Percentiles rank a stretch among this genome's conserved stretches.
Evolutionary conservation across 1,140 invertebrate genomes (phyloP).

Genomic region (Panagrolaimus sp.): DNA sequence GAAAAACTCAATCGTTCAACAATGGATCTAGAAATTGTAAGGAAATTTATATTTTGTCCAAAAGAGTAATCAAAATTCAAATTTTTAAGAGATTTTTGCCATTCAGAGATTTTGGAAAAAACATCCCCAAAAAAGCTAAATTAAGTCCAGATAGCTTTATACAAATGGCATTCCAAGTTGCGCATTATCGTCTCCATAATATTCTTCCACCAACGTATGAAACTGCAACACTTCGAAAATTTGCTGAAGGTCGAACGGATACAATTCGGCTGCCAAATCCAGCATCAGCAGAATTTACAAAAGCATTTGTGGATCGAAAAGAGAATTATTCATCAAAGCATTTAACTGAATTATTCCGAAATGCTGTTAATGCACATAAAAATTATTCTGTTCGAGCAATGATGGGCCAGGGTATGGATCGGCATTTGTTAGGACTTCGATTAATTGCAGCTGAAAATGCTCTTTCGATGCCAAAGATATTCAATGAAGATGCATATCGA

Average conservation of each 20-base stretch:
- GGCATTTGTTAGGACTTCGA: slow-evolving; percentile 63
- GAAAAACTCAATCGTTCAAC: slow-evolving; percentile 22
- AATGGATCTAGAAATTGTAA: slow-evolving; percentile 59
- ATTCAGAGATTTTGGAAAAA: slow-evolving; percentile 61
- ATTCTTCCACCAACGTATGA: slow-evolving; percentile 61
- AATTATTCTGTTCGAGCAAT: slow-evolving; percentile 69
- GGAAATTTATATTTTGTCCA: no score
- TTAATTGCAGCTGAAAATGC: slow-evolving; percentile 54
- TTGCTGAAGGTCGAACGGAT: slow-evolving; percentile 63
- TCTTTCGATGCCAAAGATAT: slow-evolving; percentile 35
- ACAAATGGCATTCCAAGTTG: slow-evolving; percentile 82
- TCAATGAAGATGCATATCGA: slow-evolving; percentile 33
- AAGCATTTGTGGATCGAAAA: slow-evolving; percentile 17
- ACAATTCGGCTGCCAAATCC: slow-evolving; percentile 62
- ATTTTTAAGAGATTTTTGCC: slow-evolving; percentile 50
- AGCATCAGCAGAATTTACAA: slow-evolving; percentile 42
- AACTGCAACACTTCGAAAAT: slow-evolving; percentile 62
- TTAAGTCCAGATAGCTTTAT: slow-evolving; percentile 66
- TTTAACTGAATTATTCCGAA: neutral
- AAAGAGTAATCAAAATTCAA: no score
- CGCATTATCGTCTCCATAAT: slow-evolving; percentile 68
- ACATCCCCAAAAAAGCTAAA: slow-evolving; percentile 59
- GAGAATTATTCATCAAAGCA: neutral
- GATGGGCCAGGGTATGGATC: slow-evolving; percentile 61
- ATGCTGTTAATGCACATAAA: slow-evolving; percentile 74